Evolutionary conservation across 2,797 vertebrate genomes (phyloP).

Genomic region (Ptychobarbus kaznakovi): DNA sequence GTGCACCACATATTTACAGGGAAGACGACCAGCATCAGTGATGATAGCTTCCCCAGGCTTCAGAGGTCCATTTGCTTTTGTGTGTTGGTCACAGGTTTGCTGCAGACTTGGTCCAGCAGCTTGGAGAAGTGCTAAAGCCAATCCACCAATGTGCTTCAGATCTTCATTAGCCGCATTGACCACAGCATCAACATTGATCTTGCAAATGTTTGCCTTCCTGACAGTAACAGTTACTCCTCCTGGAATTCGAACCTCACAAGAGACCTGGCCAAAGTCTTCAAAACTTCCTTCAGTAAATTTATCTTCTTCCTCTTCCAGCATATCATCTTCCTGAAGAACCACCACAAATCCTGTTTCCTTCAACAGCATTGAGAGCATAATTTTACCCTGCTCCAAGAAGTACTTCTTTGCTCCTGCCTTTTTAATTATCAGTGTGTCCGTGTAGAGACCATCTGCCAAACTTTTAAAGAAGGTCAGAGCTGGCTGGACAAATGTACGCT

Average conservation of each 20-base stretch:
- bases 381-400: constrained; percentile 71
- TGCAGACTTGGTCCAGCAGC: constrained; percentile 84
- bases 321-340: constrained; percentile 69
- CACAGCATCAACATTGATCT: constrained; percentile 75
- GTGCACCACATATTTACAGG: constrained; percentile 83
- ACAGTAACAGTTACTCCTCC: constrained; percentile 75
- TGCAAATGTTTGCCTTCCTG: constrained; percentile 77
- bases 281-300: constrained; percentile 29
- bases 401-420: constrained; percentile 84
- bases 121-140: constrained; percentile 74
- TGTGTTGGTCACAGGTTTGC: constrained; percentile 68
- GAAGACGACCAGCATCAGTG: constrained; percentile 75
- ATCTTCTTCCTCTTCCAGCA: constrained; percentile 55
- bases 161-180: constrained; percentile 87
- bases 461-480: constrained; percentile 60
- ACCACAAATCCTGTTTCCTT: constrained; percentile 74
- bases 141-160: constrained; percentile 76
- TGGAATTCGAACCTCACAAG: constrained; percentile 64
- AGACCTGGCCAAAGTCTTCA: neutral
- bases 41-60: constrained; percentile 66
- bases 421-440: constrained; percentile 71
- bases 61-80: constrained; percentile 62
- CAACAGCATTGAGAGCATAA: constrained; percentile 63
- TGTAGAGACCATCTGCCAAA: constrained; percentile 61
- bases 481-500: constrained; percentile 71